Conservation (phyloP, 2,113 vertebrate genomes). For the Xenopus laevis region DNA sequence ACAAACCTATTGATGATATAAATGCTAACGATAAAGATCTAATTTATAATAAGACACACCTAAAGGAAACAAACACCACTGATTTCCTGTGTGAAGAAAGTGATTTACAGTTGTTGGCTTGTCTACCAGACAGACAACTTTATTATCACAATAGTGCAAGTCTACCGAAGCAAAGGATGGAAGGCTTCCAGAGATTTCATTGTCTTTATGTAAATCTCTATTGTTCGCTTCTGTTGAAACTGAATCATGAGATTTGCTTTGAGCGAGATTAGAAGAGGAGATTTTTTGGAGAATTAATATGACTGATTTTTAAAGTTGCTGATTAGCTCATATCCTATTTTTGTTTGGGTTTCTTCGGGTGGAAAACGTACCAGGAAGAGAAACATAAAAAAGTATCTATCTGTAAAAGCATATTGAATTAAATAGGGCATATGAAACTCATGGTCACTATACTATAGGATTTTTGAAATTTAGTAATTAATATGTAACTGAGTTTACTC, state of each 20-base stretch:
- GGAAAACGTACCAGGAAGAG: too few relatives aligned
- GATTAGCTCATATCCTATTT: too few relatives aligned
- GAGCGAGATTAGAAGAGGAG: conserved; percentile 24
- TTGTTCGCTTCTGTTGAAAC: neutral
- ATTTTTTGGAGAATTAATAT: conserved; percentile 19
- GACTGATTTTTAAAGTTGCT: too few relatives aligned
- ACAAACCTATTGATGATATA: conserved; percentile 52
- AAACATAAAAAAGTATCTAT: too few relatives aligned
- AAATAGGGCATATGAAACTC: too few relatives aligned
- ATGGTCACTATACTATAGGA: too few relatives aligned
- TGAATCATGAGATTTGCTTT: conserved; percentile 49
- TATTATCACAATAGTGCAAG: conserved; percentile 57
- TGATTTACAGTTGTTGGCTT: conserved; percentile 14
- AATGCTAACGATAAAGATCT: conserved; percentile 51
- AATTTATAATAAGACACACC: conserved; percentile 47
- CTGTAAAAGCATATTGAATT: too few relatives aligned
- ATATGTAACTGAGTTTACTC: too few relatives aligned
- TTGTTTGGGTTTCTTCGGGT: too few relatives aligned
- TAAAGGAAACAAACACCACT: neutral
- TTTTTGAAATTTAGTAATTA: too few relatives aligned
- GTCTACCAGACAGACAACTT: conserved; percentile 15
- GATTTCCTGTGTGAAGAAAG: conserved; percentile 3
- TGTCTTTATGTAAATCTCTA: conserved; percentile 51
- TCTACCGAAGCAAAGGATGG: conserved; percentile 65
- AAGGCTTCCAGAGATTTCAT: conserved; percentile 57